phyloP scores from a whole-genome alignment of 1,140 invertebrate genomes.

The Halyomorpha halys region DNA sequence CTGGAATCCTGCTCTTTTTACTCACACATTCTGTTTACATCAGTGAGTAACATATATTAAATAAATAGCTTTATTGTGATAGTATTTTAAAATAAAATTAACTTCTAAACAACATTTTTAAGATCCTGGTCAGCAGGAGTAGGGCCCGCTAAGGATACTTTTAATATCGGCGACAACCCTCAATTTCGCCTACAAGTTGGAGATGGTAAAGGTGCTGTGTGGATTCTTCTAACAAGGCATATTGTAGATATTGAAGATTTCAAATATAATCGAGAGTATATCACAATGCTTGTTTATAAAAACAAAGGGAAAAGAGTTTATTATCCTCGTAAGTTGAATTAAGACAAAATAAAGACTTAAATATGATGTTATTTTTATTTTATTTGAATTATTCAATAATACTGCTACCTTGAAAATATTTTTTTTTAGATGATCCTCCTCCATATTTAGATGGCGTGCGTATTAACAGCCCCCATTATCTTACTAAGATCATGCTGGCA shows the following conservation, averaged over 20 bases:
- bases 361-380: no score
- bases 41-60: constrained; percentile 54
- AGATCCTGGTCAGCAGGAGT: constrained; percentile 80
- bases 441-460: constrained; percentile 86
- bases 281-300: constrained; percentile 42
- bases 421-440: constrained; percentile 69
- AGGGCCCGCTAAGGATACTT: constrained; percentile 83
- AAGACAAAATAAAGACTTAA: no score
- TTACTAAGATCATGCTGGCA: constrained; percentile 76
- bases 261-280: constrained; percentile 90
- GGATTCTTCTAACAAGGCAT: constrained; percentile 86
- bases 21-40: constrained; percentile 83
- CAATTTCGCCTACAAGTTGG: constrained; percentile 67
- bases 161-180: constrained; percentile 89
- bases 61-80: not conserved
- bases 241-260: constrained; percentile 94
- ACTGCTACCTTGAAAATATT: not conserved
- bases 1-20: constrained; percentile 89
- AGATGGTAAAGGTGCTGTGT: constrained; percentile 58
- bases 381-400: no score
- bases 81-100: not conserved
- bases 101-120: constrained; percentile 27
- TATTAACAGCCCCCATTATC: constrained; percentile 93
- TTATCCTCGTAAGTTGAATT: constrained; percentile 50
- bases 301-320: constrained; percentile 28